Conservation (phyloP, 2,888 invertebrate genomes). For the Drosophila testacea region DNA sequence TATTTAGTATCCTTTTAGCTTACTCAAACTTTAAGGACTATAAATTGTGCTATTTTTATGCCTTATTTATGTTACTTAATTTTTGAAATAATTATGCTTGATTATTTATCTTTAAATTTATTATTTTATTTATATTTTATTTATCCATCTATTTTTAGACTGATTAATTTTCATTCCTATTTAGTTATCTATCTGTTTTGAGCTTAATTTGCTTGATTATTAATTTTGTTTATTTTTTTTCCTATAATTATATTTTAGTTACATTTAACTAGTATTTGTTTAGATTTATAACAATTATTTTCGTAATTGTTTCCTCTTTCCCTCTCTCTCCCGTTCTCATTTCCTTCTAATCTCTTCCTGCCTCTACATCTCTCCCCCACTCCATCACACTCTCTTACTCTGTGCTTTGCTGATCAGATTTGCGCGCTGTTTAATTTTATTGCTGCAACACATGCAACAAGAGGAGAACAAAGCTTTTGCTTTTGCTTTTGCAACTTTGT, state of each 20-base stretch:
- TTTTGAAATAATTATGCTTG: not conserved
- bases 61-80: too few species aligned
- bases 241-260: too few species aligned
- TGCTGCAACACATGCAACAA: slow-evolving; percentile 64
- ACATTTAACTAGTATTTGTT: too few species aligned
- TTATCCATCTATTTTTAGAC: not conserved
- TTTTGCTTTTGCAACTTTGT: slow-evolving; percentile 22
- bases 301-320: not conserved
- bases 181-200: not conserved
- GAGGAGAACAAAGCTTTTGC: slow-evolving; percentile 38
- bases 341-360: too few species aligned
- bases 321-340: not conserved
- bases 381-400: not conserved
- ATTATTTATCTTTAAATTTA: not conserved
- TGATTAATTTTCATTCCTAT: not conserved
- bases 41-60: too few species aligned
- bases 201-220: too few species aligned
- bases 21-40: too few species aligned
- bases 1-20: too few species aligned
- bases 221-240: too few species aligned
- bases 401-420: slow-evolving; percentile 21
- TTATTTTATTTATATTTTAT: not conserved
- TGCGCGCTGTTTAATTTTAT: slow-evolving; percentile 55
- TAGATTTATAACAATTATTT: too few species aligned
- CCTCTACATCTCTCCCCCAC: not conserved